Percentiles rank a stretch among this genome's conserved stretches.
These are phyloP conservation scores for Tortrix viridana DNA, from an alignment of 2,888 invertebrate species.

Conservation along the genomic window DNA sequence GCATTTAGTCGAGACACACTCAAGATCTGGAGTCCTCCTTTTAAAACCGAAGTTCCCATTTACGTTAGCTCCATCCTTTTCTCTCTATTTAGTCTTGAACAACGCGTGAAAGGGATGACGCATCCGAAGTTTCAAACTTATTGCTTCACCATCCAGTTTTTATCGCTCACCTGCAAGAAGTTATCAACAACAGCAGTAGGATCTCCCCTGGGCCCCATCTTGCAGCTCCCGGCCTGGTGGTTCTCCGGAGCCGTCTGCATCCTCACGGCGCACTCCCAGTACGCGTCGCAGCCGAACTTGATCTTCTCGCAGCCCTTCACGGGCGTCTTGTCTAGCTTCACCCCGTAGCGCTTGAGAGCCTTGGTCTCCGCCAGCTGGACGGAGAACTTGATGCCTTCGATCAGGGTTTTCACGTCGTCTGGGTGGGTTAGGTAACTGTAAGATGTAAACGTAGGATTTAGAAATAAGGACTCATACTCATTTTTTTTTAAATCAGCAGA, in stretches of 20 bases:
- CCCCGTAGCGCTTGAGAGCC: slow-evolving; percentile 85
- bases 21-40: no score
- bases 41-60: no score
- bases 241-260: slow-evolving; percentile 92
- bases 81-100: no score
- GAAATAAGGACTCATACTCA: no score
- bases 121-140: no score
- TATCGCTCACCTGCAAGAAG: slow-evolving; percentile 78
- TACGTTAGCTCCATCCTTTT: no score
- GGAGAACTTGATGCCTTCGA: slow-evolving; percentile 93
- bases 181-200: slow-evolving; percentile 89
- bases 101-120: no score
- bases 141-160: no score
- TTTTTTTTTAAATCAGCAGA: no score
- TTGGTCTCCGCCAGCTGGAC: slow-evolving; percentile 89
- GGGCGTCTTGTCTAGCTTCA: slow-evolving; percentile 89
- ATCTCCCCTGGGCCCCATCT: slow-evolving; percentile 91
- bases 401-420: slow-evolving; percentile 90
- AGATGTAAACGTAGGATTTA: not conserved
- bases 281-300: slow-evolving; percentile 89
- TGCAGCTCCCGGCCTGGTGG: slow-evolving; percentile 92
- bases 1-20: no score
- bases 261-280: slow-evolving; percentile 91
- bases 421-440: slow-evolving; percentile 88
- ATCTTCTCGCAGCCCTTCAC: slow-evolving; percentile 90